Base-by-base conservation (phyloP, 2,888 invertebrate species). In the Baccha elongata region DNA sequence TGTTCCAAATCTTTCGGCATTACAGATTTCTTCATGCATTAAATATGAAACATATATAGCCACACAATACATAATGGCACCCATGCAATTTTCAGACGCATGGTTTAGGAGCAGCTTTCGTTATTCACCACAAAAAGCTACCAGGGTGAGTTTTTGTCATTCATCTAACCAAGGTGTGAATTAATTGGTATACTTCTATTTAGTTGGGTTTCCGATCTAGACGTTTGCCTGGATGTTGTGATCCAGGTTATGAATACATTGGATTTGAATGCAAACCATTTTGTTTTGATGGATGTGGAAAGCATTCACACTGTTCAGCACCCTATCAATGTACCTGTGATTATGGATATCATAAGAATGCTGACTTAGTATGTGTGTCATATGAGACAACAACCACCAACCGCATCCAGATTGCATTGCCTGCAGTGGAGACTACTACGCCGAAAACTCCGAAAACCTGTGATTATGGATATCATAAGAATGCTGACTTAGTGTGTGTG, bases 271-370 rank as follows among this genome's bases (percentile, higher is more conserved):
- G 76, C 8, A 13, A 76, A 26, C 78, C 87, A 4, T 15, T 65
- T 42, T 86, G 86, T 13, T 10, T n/a, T 10, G 29, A 32, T 46
- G 23, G 64, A 2, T 88, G 87, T 60, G 84, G 86, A 0, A 68
- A 50, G 15, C 46, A 86, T 19, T 84, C 85, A 8, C 55, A 32
- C 1, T 88, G 87, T 21, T n/a, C 42, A 3, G 15, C 3, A 3
- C 88, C 87, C 0, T 48, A 83, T 0, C 3, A 35, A 2, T 88
- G 88, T 15, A 13, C 13, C 0, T 88, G 88, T 35, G 4, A 78
- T 7, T 32, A 19, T 0, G 85, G 72, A 2, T 67, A 64, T 8
- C 13, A 35, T 10, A 35, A 23, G 8, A 7, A 7, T 0, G 3
- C 21, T 15, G 15, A 7, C 13, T 1, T 3, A 0, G 15, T 2